Conservation (phyloP, 2,888 invertebrate species). For the Caenorhabditis parvicauda region DNA sequence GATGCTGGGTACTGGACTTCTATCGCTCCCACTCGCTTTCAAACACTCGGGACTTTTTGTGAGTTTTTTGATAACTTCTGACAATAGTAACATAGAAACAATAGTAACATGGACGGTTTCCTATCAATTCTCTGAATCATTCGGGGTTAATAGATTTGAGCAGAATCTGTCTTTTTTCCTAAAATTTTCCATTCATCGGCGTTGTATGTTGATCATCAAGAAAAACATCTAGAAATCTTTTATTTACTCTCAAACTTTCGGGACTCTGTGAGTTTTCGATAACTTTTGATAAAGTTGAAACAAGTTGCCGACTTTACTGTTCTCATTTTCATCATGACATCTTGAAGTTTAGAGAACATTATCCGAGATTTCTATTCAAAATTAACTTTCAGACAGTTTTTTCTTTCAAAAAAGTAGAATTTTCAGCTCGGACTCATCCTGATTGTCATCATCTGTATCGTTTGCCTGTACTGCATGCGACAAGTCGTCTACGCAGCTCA, state of each 20-base stretch:
- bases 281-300: background rate
- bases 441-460: conserved; percentile 77
- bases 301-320: too few species aligned
- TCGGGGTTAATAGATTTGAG: too few species aligned
- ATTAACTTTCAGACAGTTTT: background rate
- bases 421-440: conserved; percentile 74
- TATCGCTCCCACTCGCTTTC: conserved; percentile 93
- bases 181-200: background rate
- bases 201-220: too few species aligned
- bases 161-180: background rate
- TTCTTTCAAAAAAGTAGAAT: background rate
- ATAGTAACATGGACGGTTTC: too few species aligned
- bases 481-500: conserved; percentile 72
- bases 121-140: too few species aligned
- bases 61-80: conserved; percentile 8
- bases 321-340: too few species aligned
- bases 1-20: conserved; percentile 87
- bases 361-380: background rate
- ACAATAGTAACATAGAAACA: too few species aligned
- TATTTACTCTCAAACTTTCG: background rate
- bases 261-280: background rate
- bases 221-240: background rate
- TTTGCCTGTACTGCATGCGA: conserved; percentile 90
- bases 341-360: background rate
- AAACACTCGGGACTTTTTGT: conserved; percentile 79